Evolutionary conservation across 2,113 vertebrate genomes (phyloP), one percentile per base, ranked within the genome.

Genomic region (Chlamydotis undulata): DNA sequence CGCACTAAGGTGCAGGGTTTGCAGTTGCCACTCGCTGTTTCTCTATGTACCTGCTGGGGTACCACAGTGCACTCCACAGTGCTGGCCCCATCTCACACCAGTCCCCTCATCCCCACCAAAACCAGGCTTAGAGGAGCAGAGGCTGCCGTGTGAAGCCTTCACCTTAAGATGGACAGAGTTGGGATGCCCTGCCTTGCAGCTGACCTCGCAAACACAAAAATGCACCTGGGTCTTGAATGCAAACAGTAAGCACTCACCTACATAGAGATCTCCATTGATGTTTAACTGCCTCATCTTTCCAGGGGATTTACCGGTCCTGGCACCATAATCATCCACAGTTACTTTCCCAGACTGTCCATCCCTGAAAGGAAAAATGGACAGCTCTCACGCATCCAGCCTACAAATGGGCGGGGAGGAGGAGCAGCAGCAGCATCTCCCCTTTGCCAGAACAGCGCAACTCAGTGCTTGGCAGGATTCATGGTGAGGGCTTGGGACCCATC

Each of bases 221-320:
- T 18, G 14, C 23, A 4, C 8, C 29, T 35, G 7, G 5, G 33
- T 63, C 35, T 21, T 23, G 14, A 56, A 6, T 3, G 4, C 1
- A 22, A 39, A 56, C 4, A 7, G 45, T 22, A 28, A 91, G 57
- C 86, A 97, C 99, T 93, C 96, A 99, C 99, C 99, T 59, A 99
- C 96, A 41, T 99, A 99, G 50, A 99, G 98, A 47, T 98, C 98
- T 14, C 99, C 99, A 3, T 98, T 99, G 96, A 99, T 98, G 82
- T 99, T 99, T 47, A 99, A 98, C 63, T 99, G 99, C 53, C 99
- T 98, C 99, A 99, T 99, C 96, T 98, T 98, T 47, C 99, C 99
- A 3, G 99, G 98, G 5, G 99, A 99, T 89, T 98, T 98, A 64
- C 99, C 98, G 0, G 99, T 99, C 93, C 98, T 99, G 70, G 99